These are phyloP conservation scores for Cinclus mexicanus DNA, from an alignment of 2,113 vertebrate genomes.

Conservation along the genomic window DNA sequence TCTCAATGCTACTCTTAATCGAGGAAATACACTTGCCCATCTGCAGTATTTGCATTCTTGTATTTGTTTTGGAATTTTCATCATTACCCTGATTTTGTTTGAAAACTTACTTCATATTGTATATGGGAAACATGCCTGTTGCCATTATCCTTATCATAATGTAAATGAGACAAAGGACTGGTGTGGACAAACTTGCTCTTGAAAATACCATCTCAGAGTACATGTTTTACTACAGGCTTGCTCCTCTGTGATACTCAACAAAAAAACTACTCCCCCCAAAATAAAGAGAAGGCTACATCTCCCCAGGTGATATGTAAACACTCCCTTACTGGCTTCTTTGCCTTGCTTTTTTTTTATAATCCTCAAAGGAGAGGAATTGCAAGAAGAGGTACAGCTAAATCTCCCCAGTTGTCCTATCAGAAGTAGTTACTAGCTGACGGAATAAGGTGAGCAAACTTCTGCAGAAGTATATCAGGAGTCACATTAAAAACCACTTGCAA, in stretches of 20 bases:
- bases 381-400: not conserved
- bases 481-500: not conserved
- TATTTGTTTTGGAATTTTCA: not conserved
- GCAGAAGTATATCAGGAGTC: not conserved
- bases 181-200: not conserved
- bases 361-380: not conserved
- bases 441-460: not conserved
- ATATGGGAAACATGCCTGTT: not conserved
- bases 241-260: not conserved
- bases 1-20: not conserved
- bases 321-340: not conserved
- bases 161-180: not conserved
- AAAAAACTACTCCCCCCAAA: not conserved
- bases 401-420: not conserved
- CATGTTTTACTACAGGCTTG: not conserved
- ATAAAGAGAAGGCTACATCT: not conserved
- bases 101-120: not conserved
- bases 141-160: not conserved
- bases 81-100: not conserved
- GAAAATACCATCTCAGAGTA: not conserved
- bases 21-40: not conserved
- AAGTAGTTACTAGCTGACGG: not conserved
- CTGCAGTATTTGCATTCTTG: not conserved
- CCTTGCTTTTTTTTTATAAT: not conserved
- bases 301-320: not conserved